Evolutionary conservation across 2,888 invertebrate genomes (phyloP), one percentile per base, ranked within the genome.

Genomic region (Andrena praecox): DNA sequence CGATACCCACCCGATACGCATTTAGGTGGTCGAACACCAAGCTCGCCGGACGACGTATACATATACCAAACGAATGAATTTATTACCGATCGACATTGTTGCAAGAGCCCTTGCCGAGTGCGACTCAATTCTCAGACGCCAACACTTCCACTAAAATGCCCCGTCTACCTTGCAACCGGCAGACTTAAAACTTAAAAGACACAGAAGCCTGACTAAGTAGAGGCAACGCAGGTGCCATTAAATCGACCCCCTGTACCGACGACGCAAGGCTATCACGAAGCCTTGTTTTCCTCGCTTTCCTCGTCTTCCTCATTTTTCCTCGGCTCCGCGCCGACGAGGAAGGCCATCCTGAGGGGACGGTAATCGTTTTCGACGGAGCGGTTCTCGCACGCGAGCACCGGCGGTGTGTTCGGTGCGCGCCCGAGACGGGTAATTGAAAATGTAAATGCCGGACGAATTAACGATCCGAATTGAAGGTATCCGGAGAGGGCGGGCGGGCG

Each of bases 381-480:
- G 54, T 59, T 66, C 71, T 68, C 77, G 66, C 80, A n/a, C 42
- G 48, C 54, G 84, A 70, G 33, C 52, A 24, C 35, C 62, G 48
- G 52, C 52, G 27, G 56, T 50, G 56, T 50, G 6, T 72, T 24
- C n/a, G 63, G 59, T 35, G 24, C 50, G 33, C 67, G 31, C 33
- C 50, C 59, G 60, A 75, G 80, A 76, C 77, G 78, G 85, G 83
- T 90, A 89, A 91, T 91, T 89, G 91, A 90, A 91, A 91, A 92
- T 92, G 90, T 87, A 91, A 91, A 91, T 90, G 90, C 85, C 67
- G 76, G 79, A 77, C 85, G 80, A 89, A 90, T 91, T 88, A 89
- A 91, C 85, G 88, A 89, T 89, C 84, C 59, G 83, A 87, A 88
- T 89, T 79, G 79, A 78, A 76, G 86, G 80, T 80, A 83, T 50